Conservation (phyloP, 1,140 invertebrate species). For the Anastatus disparis region DNA sequence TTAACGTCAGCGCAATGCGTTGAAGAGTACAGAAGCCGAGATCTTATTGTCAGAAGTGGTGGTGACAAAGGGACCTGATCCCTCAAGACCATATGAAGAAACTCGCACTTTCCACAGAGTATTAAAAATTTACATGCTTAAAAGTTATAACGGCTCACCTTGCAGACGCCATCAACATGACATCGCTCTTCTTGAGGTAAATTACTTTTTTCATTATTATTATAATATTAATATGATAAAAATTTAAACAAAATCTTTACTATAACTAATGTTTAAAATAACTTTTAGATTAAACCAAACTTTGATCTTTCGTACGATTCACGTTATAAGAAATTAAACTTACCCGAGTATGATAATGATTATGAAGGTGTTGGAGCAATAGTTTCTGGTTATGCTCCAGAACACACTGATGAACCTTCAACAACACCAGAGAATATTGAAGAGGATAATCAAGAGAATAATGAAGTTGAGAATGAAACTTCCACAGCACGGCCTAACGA, state of each 20-base stretch:
- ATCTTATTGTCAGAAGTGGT: background rate
- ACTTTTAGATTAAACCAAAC: too few relatives aligned
- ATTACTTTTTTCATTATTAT: too few relatives aligned
- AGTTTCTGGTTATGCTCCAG: background rate
- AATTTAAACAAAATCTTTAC: too few relatives aligned
- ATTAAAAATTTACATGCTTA: background rate
- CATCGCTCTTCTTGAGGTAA: too few relatives aligned
- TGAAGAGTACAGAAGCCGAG: background rate
- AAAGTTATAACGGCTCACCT: too few relatives aligned
- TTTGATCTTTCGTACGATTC: too few relatives aligned
- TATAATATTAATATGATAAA: too few relatives aligned
- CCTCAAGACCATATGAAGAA: background rate
- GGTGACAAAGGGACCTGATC: background rate
- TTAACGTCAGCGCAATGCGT: background rate
- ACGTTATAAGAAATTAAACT: background rate
- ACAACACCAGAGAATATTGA: too few relatives aligned
- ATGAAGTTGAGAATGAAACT: too few relatives aligned
- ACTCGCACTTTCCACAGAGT: background rate
- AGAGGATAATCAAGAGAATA: too few relatives aligned
- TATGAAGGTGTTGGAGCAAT: background rate
- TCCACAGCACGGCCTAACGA: background rate
- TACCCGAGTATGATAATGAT: background rate
- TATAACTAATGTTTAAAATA: too few relatives aligned
- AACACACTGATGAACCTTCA: background rate
- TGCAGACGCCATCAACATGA: too few relatives aligned